Conservation (phyloP, 2,797 vertebrate genomes). For the Anableps anableps region DNA sequence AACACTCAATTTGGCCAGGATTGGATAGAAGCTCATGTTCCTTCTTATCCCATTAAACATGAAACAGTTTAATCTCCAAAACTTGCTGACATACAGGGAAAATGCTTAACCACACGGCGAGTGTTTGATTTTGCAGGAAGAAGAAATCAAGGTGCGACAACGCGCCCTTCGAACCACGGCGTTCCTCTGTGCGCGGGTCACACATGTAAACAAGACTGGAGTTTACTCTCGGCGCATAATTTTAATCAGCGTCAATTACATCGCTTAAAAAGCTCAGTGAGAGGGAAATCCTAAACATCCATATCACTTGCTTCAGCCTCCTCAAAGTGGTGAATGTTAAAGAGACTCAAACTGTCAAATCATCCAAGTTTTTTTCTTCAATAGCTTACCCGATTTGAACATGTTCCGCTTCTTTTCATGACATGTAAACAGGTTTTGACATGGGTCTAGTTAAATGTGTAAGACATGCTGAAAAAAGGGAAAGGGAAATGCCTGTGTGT, state of each 20-base stretch:
- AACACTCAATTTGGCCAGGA: constrained; percentile 86
- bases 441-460: constrained; percentile 83
- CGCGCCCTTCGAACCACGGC: constrained; percentile 38
- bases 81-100: constrained; percentile 81
- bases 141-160: constrained; percentile 63
- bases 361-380: constrained; percentile 80
- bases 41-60: constrained; percentile 88
- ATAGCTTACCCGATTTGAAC: constrained; percentile 82
- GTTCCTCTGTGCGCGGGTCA: constrained; percentile 26
- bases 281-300: constrained; percentile 25
- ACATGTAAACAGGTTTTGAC: constrained; percentile 87
- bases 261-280: constrained; percentile 39
- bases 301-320: constrained; percentile 66
- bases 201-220: constrained; percentile 43
- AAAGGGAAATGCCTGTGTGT: constrained; percentile 67
- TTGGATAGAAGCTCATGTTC: constrained; percentile 86
- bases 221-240: constrained; percentile 45
- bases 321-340: constrained; percentile 61
- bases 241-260: constrained; percentile 65
- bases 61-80: constrained; percentile 87
- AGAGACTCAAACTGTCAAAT: constrained; percentile 79
- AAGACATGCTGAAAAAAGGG: constrained; percentile 77
- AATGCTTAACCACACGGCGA: constrained; percentile 68
- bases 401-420: constrained; percentile 83
- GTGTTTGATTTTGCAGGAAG: constrained; percentile 60